Evolutionary conservation across 2,888 invertebrate species (phyloP).

Genomic region (Panorpa germanica): DNA sequence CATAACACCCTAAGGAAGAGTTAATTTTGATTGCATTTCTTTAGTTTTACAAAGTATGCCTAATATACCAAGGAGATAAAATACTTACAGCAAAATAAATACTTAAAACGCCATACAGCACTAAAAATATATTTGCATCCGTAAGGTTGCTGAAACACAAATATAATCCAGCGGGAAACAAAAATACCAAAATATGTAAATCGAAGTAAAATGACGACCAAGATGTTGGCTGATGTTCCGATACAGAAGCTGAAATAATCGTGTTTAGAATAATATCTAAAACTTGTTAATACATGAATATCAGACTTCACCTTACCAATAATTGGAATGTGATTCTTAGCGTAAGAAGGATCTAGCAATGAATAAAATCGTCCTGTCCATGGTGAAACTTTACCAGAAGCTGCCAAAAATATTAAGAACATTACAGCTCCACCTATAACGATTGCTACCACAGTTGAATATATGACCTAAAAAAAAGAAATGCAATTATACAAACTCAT

Average conservation of each 20-base stretch:
- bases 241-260: conserved; percentile 51
- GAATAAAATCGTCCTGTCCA: conserved; percentile 98
- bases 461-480: too few relatives aligned
- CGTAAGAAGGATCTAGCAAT: conserved; percentile 87
- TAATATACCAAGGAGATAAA: conserved; percentile 4
- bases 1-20: conserved; percentile 73
- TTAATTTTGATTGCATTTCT: neutral
- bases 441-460: too few relatives aligned
- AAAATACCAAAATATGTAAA: conserved; percentile 84
- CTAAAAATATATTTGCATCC: conserved; percentile 93
- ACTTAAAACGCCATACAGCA: conserved; percentile 92
- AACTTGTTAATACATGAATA: conserved; percentile 1
- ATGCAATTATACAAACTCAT: too few relatives aligned
- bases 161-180: conserved; percentile 93
- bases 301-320: conserved; percentile 37
- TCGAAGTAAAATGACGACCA: conserved; percentile 99
- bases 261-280: neutral
- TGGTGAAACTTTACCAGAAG: conserved; percentile 74
- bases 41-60: conserved; percentile 1
- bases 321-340: conserved; percentile 96
- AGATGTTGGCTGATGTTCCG: conserved; percentile 96
- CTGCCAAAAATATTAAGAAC: conserved; percentile 19
- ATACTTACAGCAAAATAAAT: conserved; percentile 88
- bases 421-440: too few relatives aligned
- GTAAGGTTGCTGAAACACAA: conserved; percentile 89